Base-by-base conservation (phyloP, 2,797 vertebrate species). In the Kryptolebias ocellatus region DNA sequence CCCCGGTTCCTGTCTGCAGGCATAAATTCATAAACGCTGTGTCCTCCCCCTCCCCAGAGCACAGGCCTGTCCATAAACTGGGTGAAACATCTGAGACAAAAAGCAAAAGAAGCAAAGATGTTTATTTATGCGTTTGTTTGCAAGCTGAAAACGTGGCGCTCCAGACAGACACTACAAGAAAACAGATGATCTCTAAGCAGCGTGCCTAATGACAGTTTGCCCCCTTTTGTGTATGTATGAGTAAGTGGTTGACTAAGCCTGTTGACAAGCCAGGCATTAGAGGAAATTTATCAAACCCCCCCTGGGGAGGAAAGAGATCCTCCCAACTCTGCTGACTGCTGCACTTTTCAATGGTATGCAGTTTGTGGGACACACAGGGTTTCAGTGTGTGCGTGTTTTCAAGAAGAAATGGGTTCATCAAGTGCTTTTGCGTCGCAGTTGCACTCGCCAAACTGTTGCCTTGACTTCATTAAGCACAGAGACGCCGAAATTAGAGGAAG, bases 301-400 rank as follows among this genome's bases (percentile, higher is more conserved):
- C 39, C 9, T 6, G 10, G 52, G 28, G 14, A 27, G 49, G 44
- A 64, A 67, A 56, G 24, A 53, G 53, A 62, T 68, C 65, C 45
- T 51, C 28, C 50, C 28, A 37, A 15, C 76, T 53, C 57, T 46
- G 67, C 83, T 69, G 60, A 75, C 75, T 60, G 69, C 76, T 71
- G 58, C 62, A 49, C 24, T 54, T 39, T 58, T 67, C 27, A 78
- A 16, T 14, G 8, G 16, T 12, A 1, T 7, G 72, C 17, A 1
- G 54, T 72, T 55, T 37, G 51, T 44, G 37, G 76, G 67, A 34
- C 59, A 52, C 15, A 12, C 49, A 31, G 51, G 28, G 67, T 20
- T 29, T 55, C 24, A 12, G 27, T 46, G 49, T 62, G 67, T 80
- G 69, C 77, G 4, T n/a, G 37, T 64, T 67, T 60, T 49, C 46